A percentile compares a stretch with the other conserved stretches of the same genome.
phyloP scores from a whole-genome alignment of 1,140 invertebrate species.

The Halictus rubicundus region DNA sequence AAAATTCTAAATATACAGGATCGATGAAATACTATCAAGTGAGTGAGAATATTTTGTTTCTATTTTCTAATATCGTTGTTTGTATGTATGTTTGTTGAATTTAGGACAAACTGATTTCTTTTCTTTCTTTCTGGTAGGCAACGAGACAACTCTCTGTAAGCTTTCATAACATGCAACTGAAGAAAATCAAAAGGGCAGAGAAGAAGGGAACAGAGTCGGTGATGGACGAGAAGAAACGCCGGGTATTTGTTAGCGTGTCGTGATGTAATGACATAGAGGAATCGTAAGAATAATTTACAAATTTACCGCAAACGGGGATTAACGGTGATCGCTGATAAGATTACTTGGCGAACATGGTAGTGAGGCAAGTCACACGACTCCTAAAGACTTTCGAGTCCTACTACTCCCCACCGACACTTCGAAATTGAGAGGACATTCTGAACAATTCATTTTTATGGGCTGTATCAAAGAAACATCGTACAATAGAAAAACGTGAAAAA shows the following conservation, averaged over 20 bases:
- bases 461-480: conserved; percentile 89
- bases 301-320: no score
- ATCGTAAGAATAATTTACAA: no score
- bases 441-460: conserved; percentile 90
- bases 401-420: no score
- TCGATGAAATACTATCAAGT: conserved; percentile 97
- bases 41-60: conserved; percentile 49
- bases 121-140: conserved; percentile 55
- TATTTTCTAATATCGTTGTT: not conserved
- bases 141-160: conserved; percentile 76
- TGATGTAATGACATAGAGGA: no score
- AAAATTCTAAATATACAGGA: conserved; percentile 95
- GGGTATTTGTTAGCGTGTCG: no score
- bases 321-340: no score
- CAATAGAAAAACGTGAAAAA: conserved; percentile 87
- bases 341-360: no score
- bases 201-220: conserved; percentile 97
- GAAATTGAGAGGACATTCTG: conserved; percentile 84
- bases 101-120: no score
- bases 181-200: conserved; percentile 96
- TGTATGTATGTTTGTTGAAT: no score
- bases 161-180: conserved; percentile 93
- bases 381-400: no score
- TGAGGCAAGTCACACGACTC: no score
- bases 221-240: conserved; percentile 99